Base-by-base conservation (phyloP, 2,888 invertebrate genomes). In the Eledona agricola region DNA sequence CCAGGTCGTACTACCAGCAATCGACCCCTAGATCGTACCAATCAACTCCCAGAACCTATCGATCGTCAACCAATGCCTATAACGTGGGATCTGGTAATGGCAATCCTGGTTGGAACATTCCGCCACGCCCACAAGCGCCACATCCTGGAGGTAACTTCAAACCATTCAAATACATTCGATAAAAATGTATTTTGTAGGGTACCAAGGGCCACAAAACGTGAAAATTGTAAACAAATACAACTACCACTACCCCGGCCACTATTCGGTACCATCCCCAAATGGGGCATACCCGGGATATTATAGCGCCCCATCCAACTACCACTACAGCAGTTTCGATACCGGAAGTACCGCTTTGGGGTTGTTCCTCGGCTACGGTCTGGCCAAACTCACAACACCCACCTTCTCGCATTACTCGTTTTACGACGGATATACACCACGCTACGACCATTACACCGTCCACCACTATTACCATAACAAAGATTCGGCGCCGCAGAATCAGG, bases 381-480 rank as follows among this genome's bases (percentile, higher is more conserved):
- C 62, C 3, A 64, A 62, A 55, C 6, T 72, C 3, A 68, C 65
- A 13, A 69, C 69, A 2, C 72, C 72, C 3, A 68, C 67, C 2
- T 70, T 54, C 43, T 58, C 64, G n/a, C 66, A 58, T 26, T 62
- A 63, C 35, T 56, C 59, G 13, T 62, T 59, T 25, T 62, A 59
- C 22, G 55, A 62, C 40, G 66, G 66, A 4, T 69, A 70, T 31
- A 53, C 62, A 3, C 71, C 72, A 12, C 55, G 66, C 19, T 72
- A 71, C 50, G 71, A 70, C 42, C 70, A 70, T 37, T 74, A 74
- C 53, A 64, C 62, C 13, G 72, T 76, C 2, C 74, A 75, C 47
- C 75, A 76, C 55, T 76, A 75, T 54, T 69, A 76, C 50, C 72
- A 72, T 51, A 72, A 72, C 38, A 64, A 26, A 34, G 34, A 45